Percentiles rank a stretch among this genome's conserved stretches.
Conservation (phyloP, 2,888 invertebrate genomes). For the Lagria hirta region DNA sequence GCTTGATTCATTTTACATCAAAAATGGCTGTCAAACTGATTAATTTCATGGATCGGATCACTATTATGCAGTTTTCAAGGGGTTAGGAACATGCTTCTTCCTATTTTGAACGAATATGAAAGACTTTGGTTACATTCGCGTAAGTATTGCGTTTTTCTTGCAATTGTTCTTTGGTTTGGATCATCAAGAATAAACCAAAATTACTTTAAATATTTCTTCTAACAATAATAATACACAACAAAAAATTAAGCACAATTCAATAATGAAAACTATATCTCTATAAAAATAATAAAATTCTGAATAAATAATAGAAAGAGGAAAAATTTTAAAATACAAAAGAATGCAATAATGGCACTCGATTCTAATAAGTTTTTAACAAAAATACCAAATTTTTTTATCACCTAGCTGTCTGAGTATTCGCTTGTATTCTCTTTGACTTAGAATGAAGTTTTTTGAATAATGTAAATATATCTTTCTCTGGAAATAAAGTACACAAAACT, state of each 20-base stretch:
- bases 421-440: constrained; percentile 56
- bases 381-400: constrained; percentile 39
- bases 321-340: constrained; percentile 3
- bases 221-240: constrained; percentile 22
- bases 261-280: constrained; percentile 10
- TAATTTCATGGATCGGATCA: no score
- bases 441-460: constrained; percentile 75
- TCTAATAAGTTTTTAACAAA: constrained; percentile 16
- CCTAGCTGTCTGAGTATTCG: constrained; percentile 38
- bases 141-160: no score
- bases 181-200: no score
- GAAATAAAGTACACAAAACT: constrained; percentile 74
- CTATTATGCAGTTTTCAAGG: no score
- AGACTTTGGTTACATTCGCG: no score
- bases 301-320: constrained; percentile 14
- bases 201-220: constrained; percentile 11
- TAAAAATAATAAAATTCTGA: constrained; percentile 19
- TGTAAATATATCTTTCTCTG: constrained; percentile 72
- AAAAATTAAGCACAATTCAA: constrained; percentile 18
- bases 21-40: no score
- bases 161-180: no score
- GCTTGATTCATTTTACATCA: no score
- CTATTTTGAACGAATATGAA: no score
- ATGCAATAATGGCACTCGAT: constrained; percentile 29
- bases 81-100: no score